These are phyloP conservation scores for Eidolon dupreanum DNA, from an alignment of 2,797 vertebrate species.

Conservation along the genomic window DNA sequence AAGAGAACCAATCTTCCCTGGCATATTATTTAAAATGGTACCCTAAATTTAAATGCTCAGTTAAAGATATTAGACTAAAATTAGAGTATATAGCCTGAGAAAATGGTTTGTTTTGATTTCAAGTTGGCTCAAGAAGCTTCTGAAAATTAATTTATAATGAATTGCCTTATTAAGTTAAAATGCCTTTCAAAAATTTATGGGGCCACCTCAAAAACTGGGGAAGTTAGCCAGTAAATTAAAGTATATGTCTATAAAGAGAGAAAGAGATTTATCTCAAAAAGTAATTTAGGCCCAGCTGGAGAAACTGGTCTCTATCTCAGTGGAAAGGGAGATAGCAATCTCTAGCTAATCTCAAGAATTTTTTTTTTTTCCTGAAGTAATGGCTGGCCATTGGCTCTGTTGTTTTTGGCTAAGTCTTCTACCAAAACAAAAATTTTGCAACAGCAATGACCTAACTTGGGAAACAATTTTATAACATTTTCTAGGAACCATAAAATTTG, in stretches of 20 bases:
- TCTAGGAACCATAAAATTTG: slow-evolving; percentile 64
- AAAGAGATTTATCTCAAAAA: slow-evolving; percentile 61
- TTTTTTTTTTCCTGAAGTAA: slow-evolving; percentile 46
- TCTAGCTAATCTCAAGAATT: slow-evolving; percentile 20
- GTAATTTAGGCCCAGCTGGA: slow-evolving; percentile 24
- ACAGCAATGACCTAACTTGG: slow-evolving; percentile 72
- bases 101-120: slow-evolving; percentile 53
- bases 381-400: slow-evolving; percentile 45
- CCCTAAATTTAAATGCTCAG: slow-evolving; percentile 26
- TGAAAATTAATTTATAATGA: slow-evolving; percentile 68
- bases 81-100: slow-evolving; percentile 37
- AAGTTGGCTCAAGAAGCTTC: slow-evolving; percentile 53
- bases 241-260: slow-evolving; percentile 35
- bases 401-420: slow-evolving; percentile 65
- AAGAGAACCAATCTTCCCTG: background rate
- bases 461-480: slow-evolving; percentile 74
- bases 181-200: slow-evolving; percentile 34
- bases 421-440: slow-evolving; percentile 68
- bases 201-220: slow-evolving; percentile 34
- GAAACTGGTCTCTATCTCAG: slow-evolving; percentile 30
- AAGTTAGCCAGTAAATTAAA: slow-evolving; percentile 61
- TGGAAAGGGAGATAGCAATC: slow-evolving; percentile 13
- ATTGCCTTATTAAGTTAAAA: slow-evolving; percentile 70
- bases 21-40: background rate
- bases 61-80: background rate